These are phyloP conservation scores for Hydrolagus colliei DNA, from an alignment of 2,797 vertebrate species.

Conservation along the genomic window DNA sequence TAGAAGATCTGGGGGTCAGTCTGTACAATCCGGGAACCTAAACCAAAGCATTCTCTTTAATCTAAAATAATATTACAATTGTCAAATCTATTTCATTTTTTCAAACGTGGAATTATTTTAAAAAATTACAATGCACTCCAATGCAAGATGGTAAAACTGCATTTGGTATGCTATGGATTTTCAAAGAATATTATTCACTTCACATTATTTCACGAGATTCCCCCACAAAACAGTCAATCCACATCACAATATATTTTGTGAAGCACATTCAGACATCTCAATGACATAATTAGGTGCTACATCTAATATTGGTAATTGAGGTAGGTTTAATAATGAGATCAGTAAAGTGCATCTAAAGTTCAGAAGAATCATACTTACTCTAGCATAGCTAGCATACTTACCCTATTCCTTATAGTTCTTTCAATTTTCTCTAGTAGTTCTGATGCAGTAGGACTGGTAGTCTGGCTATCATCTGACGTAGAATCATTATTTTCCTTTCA, in stretches of 20 bases:
- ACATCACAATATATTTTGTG: too few species aligned
- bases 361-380: not conserved
- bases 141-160: too few species aligned
- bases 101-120: not conserved
- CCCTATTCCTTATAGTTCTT: slow-evolving; percentile 2
- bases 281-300: too few species aligned
- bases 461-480: slow-evolving; percentile 36
- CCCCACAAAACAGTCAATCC: too few species aligned
- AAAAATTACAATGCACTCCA: not conserved
- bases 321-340: too few species aligned
- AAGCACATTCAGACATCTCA: too few species aligned
- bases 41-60: not conserved
- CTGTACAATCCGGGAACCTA: slow-evolving; percentile 71
- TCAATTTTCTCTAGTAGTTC: not conserved
- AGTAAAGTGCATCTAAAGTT: not conserved
- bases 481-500: slow-evolving; percentile 47
- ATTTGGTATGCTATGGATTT: too few species aligned
- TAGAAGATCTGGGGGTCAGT: slow-evolving; percentile 43
- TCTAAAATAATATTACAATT: not conserved
- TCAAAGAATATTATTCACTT: too few species aligned
- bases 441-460: not conserved
- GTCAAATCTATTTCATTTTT: not conserved
- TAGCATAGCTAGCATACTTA: not conserved
- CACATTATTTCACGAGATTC: too few species aligned
- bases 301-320: too few species aligned